Evolutionary conservation across 2,797 vertebrate genomes (phyloP), one percentile per base, ranked within the genome.

Genomic region (Neostethus bicornis): DNA sequence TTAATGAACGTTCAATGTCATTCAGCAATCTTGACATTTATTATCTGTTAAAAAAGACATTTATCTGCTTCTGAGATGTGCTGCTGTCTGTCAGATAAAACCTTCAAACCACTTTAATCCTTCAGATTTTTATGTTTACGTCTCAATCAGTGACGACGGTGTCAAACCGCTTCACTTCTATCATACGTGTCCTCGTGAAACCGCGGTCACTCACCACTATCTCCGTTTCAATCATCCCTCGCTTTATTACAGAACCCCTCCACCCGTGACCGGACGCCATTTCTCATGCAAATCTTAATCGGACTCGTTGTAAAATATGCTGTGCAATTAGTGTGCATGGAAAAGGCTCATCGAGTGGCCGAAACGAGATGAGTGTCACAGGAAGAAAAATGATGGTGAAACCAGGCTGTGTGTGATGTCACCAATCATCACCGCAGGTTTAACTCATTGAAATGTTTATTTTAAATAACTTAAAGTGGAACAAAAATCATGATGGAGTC

Each of bases 251-350:
- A 60, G 76, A 87, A 75, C 58, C 42, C 75, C 59, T 85, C 75
- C 74, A 76, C 85, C n/a, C 66, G 73, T 79, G 82, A 83, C 73
- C 72, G 28, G 24, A 48, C 56, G 73, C 70, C 83, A 77, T 88
- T 83, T 82, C 80, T 86, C 79, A 84, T 80, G 70, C 77, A 80
- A 81, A 81, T 80, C 66, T 80, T 53, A 85, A 85, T 87, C 87
- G 85, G 83, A 86, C 75, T 87, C 81, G 78, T 79, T 81, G 79
- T 90, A 87, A 89, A 90, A 86, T 77, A 73, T 80, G 70, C 75
- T 71, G 68, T 2, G 53, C 79, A 86, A 85, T 88, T 84, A 90
- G 70, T 86, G 77, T 65, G 81, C 76, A 81, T 81, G 64, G 83
- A 65, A 75, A 58, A 63, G 54, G 73, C 66, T 76, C 73, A 54